Base-by-base conservation (phyloP, 1,140 invertebrate species). In the Drosophila neocordata region DNA sequence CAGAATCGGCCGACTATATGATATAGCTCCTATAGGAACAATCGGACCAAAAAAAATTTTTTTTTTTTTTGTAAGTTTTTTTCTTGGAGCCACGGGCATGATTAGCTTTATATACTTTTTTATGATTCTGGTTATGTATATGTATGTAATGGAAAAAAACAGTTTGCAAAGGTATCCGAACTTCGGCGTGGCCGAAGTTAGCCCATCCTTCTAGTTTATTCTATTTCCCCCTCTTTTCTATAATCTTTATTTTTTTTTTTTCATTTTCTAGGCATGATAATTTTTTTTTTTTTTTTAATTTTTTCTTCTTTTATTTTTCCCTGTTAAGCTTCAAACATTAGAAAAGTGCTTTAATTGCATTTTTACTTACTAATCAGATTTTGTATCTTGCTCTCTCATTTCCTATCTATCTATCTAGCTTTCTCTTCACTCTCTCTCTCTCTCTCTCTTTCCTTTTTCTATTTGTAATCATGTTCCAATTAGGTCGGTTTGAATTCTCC, bases 341-440 rank as follows among this genome's bases (percentile, higher is more conserved):
- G 41, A 48, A 48, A 48, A 48, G 15, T 20, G 15, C 41, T 48
- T 48, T 48, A 48, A 56, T 56, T 56, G 24, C n/a, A 34, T 56
- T 56, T 56, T 56, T 56, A 56, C 24, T 15, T 56, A 34, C 53
- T 35, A 56, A 56, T 34, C 27, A 56, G 27, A 56, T 56, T 13
- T 56, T 13, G 18, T 20, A 15, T 48, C 41, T 4, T 20, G 27
- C 27, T 31, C 27, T 31, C 5, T 31, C 7, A 31, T 6, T 6
- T 6, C 27, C 7, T 6, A 31, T 31, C 1, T 11, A 15, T 48
- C 15, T n/a, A 24, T 24, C 22, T n/a, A 2, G 2, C 41, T 18
- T 13, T 44, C 13, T 18, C 41, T 18, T 18, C 15, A 24, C n/a
- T 34, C 1, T 34, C 31, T 34, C 31, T 6, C 3, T 6, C 6